Conservation (phyloP, 2,113 vertebrate genomes). For the Python bivittatus region DNA sequence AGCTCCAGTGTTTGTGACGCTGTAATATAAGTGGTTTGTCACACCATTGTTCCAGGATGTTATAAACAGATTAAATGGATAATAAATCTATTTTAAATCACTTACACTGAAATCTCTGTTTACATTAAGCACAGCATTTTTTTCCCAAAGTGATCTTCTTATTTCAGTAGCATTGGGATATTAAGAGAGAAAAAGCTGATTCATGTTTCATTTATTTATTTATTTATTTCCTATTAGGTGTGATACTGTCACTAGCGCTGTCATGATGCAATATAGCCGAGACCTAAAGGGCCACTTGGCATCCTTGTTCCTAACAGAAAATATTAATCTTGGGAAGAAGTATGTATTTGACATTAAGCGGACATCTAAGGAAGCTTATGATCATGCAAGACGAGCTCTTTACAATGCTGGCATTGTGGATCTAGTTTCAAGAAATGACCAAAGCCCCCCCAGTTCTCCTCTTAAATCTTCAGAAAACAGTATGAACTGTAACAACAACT, state of each 20-base stretch:
- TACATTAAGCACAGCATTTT: not conserved
- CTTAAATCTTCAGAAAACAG: slow-evolving; percentile 72
- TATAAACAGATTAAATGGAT: not conserved
- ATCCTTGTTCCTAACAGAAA: slow-evolving; percentile 96
- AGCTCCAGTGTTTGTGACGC: not conserved
- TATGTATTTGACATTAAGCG: slow-evolving; percentile 97
- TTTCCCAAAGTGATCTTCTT: not conserved
- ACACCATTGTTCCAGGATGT: not conserved
- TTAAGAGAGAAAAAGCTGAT: fast-evolving
- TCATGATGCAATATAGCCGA: slow-evolving; percentile 99
- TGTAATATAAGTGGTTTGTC: not conserved
- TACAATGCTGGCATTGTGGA: slow-evolving; percentile 93
- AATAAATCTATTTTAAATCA: not conserved
- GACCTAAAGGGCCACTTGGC: slow-evolving; percentile 97
- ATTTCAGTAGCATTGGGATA: not conserved
- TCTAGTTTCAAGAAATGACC: slow-evolving; percentile 79
- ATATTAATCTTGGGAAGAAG: slow-evolving; percentile 97
- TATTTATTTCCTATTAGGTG: slow-evolving; percentile 78
- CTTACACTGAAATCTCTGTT: not conserved
- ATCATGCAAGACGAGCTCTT: slow-evolving; percentile 89
- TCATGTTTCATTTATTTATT: not conserved
- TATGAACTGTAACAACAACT: slow-evolving; percentile 84
- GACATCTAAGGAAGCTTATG: slow-evolving; percentile 97
- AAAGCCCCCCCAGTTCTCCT: slow-evolving; percentile 80
- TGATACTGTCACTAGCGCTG: slow-evolving; percentile 93